These are phyloP conservation scores for Scopus umbretta DNA, from an alignment of 2,113 vertebrate species.

Conservation along the genomic window DNA sequence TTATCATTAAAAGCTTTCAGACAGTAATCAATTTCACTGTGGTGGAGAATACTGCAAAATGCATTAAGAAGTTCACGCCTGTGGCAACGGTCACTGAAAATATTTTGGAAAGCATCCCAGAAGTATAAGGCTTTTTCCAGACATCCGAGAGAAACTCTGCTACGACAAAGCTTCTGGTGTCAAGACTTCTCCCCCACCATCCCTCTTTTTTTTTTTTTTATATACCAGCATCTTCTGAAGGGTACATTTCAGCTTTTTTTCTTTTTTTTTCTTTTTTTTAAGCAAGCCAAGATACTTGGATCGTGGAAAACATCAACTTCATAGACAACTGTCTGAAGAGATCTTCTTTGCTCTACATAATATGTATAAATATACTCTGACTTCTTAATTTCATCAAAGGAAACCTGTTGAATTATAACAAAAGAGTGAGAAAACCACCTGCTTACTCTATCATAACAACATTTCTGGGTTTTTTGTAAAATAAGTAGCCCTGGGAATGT, in stretches of 20 bases:
- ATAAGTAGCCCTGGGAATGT: not conserved
- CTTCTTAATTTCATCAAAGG: not conserved
- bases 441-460: not conserved
- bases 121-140: conserved; percentile 77
- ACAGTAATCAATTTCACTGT: conserved; percentile 67
- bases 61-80: conserved; percentile 75
- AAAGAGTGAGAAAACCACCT: not conserved
- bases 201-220: not conserved
- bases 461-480: not conserved
- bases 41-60: conserved; percentile 71
- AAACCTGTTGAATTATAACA: not conserved
- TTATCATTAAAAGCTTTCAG: conserved; percentile 70
- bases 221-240: conserved; percentile 42
- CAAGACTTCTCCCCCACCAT: not conserved
- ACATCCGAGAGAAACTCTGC: conserved; percentile 61
- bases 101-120: conserved; percentile 74
- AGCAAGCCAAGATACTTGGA: conserved; percentile 14
- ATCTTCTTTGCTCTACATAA: not conserved
- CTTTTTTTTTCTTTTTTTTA: not conserved
- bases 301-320: conserved; percentile 50
- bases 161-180: conserved; percentile 61
- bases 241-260: conserved; percentile 29
- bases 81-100: conserved; percentile 66
- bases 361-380: not conserved
- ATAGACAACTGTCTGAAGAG: not conserved